phyloP scores from a whole-genome alignment of 1,140 invertebrate species.

The Drosophila tani region DNA sequence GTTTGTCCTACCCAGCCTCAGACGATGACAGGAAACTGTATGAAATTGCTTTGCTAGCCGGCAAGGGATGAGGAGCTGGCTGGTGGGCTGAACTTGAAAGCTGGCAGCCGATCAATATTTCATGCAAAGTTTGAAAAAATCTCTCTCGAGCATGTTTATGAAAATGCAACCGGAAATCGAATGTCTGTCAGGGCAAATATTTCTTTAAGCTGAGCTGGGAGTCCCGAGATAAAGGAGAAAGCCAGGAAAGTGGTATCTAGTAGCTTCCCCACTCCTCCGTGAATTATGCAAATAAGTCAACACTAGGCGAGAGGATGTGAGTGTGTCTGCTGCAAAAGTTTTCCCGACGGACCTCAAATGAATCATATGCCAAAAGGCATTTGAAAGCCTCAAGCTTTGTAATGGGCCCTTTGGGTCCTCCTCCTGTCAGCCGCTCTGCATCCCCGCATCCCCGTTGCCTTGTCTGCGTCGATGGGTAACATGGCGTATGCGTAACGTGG shows the following conservation, averaged over 20 bases:
- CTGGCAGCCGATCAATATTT: conserved; percentile 74
- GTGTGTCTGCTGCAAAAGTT: conserved; percentile 34
- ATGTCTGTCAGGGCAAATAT: conserved; percentile 72
- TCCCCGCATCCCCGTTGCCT: background rate
- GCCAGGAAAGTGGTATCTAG: conserved; percentile 29
- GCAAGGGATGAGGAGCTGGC: background rate
- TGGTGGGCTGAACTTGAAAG: conserved; percentile 64
- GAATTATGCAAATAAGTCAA: conserved; percentile 77
- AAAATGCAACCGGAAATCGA: conserved; percentile 80
- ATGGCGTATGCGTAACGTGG: conserved; percentile 59
- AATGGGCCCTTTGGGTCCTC: conserved; percentile 64
- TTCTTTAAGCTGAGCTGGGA: conserved; percentile 51
- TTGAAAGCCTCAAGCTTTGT: conserved; percentile 58
- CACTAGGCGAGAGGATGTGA: conserved; percentile 34
- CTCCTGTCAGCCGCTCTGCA: background rate
- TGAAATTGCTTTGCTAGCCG: conserved; percentile 54
- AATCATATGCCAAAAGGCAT: conserved; percentile 73
- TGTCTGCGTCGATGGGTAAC: conserved; percentile 47
- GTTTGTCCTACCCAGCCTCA: conserved; percentile 56
- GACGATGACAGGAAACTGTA: conserved; percentile 70
- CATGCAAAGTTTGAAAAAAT: conserved; percentile 65
- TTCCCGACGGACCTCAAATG: conserved; percentile 49
- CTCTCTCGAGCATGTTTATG: conserved; percentile 73
- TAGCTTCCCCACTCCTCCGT: conserved; percentile 25
- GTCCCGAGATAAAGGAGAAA: conserved; percentile 11